Evolutionary conservation across 2,113 vertebrate species (phyloP).

Genomic region (Herpetotheres cachinnans): DNA sequence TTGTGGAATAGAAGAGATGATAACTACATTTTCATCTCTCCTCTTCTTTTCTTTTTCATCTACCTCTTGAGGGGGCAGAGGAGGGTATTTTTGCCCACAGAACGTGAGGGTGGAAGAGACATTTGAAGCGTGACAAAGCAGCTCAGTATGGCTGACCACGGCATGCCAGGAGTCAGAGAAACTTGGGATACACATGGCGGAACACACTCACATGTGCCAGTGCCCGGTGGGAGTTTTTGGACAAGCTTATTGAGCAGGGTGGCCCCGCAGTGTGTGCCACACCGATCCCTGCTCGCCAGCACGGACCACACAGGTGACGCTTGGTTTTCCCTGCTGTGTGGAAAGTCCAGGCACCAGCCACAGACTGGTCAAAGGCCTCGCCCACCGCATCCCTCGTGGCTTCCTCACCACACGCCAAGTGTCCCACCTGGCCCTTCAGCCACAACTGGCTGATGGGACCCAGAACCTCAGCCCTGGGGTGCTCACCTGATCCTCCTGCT

Average conservation of each 20-base stretch:
- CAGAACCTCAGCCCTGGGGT: accelerated
- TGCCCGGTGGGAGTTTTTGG: neutral
- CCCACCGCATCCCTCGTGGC: neutral
- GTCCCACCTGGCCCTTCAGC: neutral
- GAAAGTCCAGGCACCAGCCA: accelerated
- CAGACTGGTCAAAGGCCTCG: accelerated
- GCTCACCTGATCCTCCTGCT: accelerated
- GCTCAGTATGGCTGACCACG: neutral
- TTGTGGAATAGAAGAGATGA: neutral
- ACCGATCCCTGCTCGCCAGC: accelerated
- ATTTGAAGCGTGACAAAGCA: neutral
- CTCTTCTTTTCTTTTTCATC: too few relatives aligned
- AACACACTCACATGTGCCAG: accelerated
- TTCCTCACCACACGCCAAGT: neutral
- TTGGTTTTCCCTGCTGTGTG: neutral
- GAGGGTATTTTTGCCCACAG: slow-evolving; percentile 25
- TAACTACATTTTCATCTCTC: slow-evolving; percentile 9
- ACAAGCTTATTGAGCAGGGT: neutral
- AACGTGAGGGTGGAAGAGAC: neutral
- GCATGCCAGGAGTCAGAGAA: neutral
- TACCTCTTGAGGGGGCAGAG: neutral
- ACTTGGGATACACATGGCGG: neutral
- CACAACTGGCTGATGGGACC: neutral
- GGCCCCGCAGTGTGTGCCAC: accelerated
- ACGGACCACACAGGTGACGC: accelerated